Evolutionary conservation across 2,113 vertebrate genomes (phyloP).

Genomic region (Limnothrissa miodon): DNA sequence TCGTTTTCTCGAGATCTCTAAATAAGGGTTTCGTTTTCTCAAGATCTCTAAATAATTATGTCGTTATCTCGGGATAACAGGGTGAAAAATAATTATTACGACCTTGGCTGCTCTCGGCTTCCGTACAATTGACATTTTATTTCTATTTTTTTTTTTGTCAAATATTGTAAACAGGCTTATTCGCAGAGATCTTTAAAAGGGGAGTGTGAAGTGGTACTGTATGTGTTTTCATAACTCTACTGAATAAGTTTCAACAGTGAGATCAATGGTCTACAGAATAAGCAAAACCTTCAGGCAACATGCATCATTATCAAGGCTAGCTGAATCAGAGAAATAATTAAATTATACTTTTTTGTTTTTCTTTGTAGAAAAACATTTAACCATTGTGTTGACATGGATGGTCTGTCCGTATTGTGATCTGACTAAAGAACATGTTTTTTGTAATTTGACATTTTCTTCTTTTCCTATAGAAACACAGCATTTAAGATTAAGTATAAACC

Average conservation of each 20-base stretch:
- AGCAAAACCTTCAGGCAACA: too few species aligned
- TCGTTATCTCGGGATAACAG: too few species aligned
- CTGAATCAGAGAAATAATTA: too few species aligned
- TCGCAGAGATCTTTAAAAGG: background rate
- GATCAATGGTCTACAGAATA: background rate
- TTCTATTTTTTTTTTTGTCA: background rate
- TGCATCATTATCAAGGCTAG: too few species aligned
- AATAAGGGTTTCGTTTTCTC: too few species aligned
- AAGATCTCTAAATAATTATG: too few species aligned
- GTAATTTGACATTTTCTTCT: background rate
- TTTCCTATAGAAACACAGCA: background rate
- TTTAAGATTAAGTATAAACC: background rate
- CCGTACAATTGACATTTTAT: background rate
- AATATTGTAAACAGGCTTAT: background rate
- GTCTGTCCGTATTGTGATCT: background rate
- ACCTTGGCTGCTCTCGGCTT: too few species aligned
- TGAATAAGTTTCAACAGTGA: background rate
- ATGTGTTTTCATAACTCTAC: background rate
- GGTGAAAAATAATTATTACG: too few species aligned
- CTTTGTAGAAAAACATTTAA: too few species aligned
- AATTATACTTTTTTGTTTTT: too few species aligned
- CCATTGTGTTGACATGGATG: background rate
- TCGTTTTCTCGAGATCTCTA: too few species aligned
- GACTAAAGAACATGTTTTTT: too few species aligned
- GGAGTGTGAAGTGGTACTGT: background rate